phyloP scores from a whole-genome alignment of 1,140 invertebrate species.

The Linepithema humile region DNA sequence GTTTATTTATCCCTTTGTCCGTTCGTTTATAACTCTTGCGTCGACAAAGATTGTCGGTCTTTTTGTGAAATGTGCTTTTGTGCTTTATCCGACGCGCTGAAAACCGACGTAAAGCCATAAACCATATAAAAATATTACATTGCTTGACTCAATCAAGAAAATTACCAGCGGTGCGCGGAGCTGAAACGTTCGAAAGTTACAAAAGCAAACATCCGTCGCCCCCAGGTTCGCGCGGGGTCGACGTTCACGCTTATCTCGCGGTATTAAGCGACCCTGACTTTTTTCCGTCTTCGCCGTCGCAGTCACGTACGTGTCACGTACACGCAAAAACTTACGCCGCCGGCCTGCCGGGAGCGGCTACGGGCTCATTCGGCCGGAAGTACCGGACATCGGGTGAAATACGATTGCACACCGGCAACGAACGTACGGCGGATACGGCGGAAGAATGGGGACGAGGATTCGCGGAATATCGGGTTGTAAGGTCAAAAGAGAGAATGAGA shows the following conservation, averaged over 20 bases:
- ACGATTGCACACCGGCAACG: constrained; percentile 63
- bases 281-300: constrained; percentile 29
- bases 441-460: constrained; percentile 31
- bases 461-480: constrained; percentile 11
- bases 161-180: constrained; percentile 1
- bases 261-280: constrained; percentile 47
- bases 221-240: background rate
- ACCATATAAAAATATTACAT: constrained; percentile 29
- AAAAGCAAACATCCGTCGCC: constrained; percentile 38
- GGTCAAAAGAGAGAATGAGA: constrained; percentile 12
- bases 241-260: constrained; percentile 44
- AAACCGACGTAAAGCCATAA: background rate
- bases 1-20: background rate
- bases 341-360: background rate
- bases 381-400: constrained; percentile 70
- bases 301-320: constrained; percentile 54
- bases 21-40: background rate
- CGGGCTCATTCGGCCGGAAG: constrained; percentile 63
- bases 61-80: background rate
- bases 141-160: constrained; percentile 29
- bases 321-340: constrained; percentile 61
- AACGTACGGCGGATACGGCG: constrained; percentile 46
- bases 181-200: constrained; percentile 29
- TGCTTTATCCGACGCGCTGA: background rate
- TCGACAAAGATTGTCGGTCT: background rate